Conservation (phyloP, 2,888 invertebrate genomes). For the Ennomos quercinarius region DNA sequence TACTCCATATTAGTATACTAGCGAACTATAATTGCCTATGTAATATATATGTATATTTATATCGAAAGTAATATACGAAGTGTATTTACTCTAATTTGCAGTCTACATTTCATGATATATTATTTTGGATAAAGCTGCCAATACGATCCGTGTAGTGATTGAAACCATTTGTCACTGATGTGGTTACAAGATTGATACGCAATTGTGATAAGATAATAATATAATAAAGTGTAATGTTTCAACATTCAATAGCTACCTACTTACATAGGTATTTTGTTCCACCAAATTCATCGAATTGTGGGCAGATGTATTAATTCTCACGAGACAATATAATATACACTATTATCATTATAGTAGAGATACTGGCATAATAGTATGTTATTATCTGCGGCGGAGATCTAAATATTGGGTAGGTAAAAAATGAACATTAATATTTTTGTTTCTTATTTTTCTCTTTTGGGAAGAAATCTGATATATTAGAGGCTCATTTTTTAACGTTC, state of each 20-base stretch:
- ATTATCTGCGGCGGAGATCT: too few species aligned
- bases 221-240: conserved; percentile 39
- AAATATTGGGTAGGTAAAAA: too few species aligned
- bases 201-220: conserved; percentile 21
- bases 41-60: too few species aligned
- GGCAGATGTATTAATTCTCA: conserved; percentile 45
- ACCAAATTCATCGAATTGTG: conserved; percentile 7
- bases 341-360: conserved; percentile 30
- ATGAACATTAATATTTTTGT: conserved; percentile 27
- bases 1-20: too few species aligned
- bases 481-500: too few species aligned
- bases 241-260: conserved; percentile 33
- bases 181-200: conserved; percentile 29
- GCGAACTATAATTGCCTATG: too few species aligned
- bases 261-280: conserved; percentile 29
- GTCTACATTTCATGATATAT: too few species aligned
- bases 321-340: conserved; percentile 44
- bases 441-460: conserved; percentile 24
- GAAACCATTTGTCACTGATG: conserved; percentile 32
- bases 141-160: conserved; percentile 11
- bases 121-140: neutral
- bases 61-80: too few species aligned
- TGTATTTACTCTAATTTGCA: too few species aligned
- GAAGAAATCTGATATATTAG: too few species aligned
- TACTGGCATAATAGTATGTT: too few species aligned